Evolutionary conservation across 2,888 invertebrate species (phyloP).

Genomic region (Escarpia spicata): DNA sequence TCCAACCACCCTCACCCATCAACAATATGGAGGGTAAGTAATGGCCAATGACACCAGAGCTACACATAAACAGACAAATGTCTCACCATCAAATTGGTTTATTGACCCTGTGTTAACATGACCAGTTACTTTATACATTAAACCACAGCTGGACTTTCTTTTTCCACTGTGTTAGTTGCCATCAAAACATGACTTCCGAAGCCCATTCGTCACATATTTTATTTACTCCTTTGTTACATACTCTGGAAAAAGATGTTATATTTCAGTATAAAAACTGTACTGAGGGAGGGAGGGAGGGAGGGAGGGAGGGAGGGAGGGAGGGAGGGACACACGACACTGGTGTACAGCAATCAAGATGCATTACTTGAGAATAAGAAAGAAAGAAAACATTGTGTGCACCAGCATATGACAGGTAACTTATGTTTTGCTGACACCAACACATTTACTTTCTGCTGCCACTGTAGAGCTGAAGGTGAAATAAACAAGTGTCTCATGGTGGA

Average conservation of each 20-base stretch:
- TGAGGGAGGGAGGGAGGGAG: too few relatives aligned
- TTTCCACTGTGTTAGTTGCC: not conserved
- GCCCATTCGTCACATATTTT: not conserved
- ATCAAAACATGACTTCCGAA: not conserved
- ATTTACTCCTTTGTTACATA: not conserved
- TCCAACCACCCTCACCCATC: not conserved
- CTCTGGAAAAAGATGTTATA: not conserved
- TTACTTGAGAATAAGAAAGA: not conserved
- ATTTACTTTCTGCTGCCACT: not conserved
- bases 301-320: too few relatives aligned
- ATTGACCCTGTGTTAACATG: not conserved
- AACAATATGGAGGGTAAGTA: not conserved
- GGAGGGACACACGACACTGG: not conserved
- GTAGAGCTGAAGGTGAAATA: not conserved
- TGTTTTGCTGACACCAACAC: not conserved
- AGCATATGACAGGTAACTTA: not conserved
- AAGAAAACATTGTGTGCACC: not conserved
- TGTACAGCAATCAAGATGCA: not conserved
- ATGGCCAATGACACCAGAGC: not conserved
- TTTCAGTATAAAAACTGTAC: not conserved
- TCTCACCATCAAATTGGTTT: not conserved
- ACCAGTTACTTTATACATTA: not conserved
- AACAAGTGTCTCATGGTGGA: not conserved
- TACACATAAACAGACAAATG: not conserved
- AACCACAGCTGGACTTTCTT: not conserved